A percentile compares a stretch with the other conserved stretches of the same genome.
These are phyloP conservation scores for Cebidichthys violaceus DNA, from an alignment of 2,113 vertebrate genomes.

Conservation along the genomic window DNA sequence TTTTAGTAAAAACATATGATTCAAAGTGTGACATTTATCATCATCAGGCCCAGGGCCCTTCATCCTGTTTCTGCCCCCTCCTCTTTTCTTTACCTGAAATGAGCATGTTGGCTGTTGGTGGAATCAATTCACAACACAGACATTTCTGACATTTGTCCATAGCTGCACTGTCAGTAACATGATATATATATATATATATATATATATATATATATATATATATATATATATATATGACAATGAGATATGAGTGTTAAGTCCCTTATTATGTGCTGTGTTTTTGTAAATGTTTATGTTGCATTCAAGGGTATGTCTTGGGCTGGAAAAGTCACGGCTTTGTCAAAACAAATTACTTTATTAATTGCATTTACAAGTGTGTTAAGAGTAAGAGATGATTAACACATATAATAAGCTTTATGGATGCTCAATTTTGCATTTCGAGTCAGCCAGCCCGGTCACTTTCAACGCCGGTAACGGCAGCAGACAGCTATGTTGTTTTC, in stretches of 20 bases:
- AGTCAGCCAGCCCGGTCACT: not conserved
- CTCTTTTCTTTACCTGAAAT: slow-evolving; percentile 51
- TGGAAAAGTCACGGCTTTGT: not conserved
- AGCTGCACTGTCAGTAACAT: slow-evolving; percentile 18
- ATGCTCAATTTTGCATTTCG: not conserved
- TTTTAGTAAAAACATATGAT: slow-evolving; percentile 83
- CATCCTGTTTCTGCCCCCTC: slow-evolving; percentile 43
- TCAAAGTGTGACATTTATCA: slow-evolving; percentile 82
- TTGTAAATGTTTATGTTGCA: not conserved
- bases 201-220: not conserved
- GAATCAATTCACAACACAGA: slow-evolving; percentile 52
- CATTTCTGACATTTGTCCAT: slow-evolving; percentile 50
- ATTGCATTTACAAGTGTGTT: not conserved
- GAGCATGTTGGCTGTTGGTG: slow-evolving; percentile 49
- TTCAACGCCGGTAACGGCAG: not conserved
- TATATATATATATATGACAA: slow-evolving; percentile 7
- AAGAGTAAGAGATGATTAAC: not conserved
- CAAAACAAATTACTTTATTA: not conserved
- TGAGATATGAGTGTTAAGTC: not conserved
- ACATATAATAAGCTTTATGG: not conserved
- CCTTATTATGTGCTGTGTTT: not conserved
- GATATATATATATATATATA: not conserved
- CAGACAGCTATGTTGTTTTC: not conserved
- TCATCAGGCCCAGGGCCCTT: slow-evolving; percentile 64
- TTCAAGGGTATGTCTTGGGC: not conserved